Evolutionary conservation across 2,888 invertebrate genomes (phyloP).

Genomic region (Laothoe populi): DNA sequence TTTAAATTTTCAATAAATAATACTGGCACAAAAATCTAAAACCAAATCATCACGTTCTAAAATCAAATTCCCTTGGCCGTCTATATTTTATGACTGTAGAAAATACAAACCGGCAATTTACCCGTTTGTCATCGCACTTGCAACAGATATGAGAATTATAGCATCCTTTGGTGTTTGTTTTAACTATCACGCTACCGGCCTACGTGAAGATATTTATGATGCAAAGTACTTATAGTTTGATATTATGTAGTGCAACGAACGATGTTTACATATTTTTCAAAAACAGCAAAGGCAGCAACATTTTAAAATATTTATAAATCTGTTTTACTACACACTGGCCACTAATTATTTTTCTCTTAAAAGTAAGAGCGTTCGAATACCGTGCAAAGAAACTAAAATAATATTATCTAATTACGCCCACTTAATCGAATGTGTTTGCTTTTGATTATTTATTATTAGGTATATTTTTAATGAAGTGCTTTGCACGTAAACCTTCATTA

Average conservation of each 20-base stretch:
- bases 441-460: not conserved
- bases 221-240: not conserved
- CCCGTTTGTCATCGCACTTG: slow-evolving; percentile 40
- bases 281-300: no score
- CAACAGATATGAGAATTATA: slow-evolving; percentile 16
- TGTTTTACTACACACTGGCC: not conserved
- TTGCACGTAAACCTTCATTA: no score
- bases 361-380: not conserved
- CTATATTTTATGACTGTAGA: slow-evolving; percentile 34
- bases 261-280: not conserved
- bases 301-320: not conserved
- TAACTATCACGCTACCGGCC: not conserved
- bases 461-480: no score
- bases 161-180: slow-evolving; percentile 10
- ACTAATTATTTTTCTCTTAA: not conserved
- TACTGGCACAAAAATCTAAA: not conserved
- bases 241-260: not conserved
- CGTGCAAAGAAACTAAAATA: not conserved
- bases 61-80: slow-evolving; percentile 33
- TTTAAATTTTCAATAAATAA: not conserved
- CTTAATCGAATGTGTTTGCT: not conserved
- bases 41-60: slow-evolving; percentile 32
- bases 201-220: slow-evolving; percentile 4
- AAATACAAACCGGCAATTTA: slow-evolving; percentile 51
- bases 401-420: not conserved